phyloP scores from a whole-genome alignment of 2,888 invertebrate species.

The Tinea pellionella region DNA sequence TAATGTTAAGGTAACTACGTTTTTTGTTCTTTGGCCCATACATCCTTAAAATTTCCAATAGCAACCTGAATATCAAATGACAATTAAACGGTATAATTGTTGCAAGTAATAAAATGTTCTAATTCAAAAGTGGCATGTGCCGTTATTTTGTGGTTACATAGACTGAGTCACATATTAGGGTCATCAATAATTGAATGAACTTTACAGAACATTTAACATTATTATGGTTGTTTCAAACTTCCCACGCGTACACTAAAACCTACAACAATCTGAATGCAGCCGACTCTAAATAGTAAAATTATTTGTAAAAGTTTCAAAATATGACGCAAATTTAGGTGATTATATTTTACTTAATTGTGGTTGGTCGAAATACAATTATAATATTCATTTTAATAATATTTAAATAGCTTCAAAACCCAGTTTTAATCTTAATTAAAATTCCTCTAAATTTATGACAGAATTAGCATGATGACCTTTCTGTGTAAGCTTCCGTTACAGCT shows the following conservation, averaged over 20 bases:
- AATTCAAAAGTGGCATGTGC: background rate
- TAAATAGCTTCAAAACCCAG: too few species aligned
- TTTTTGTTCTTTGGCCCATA: background rate
- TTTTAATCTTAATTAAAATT: too few species aligned
- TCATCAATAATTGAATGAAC: background rate
- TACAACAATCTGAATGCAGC: too few species aligned
- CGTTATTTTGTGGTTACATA: background rate
- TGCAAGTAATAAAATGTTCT: background rate
- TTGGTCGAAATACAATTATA: too few species aligned
- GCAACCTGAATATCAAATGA: background rate
- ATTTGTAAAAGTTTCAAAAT: too few species aligned
- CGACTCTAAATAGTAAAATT: too few species aligned
- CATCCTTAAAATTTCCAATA: background rate
- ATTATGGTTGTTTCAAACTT: background rate
- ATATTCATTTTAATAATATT: too few species aligned
- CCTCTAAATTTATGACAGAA: too few species aligned
- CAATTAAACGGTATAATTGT: background rate
- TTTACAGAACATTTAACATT: background rate
- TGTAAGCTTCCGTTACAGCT: background rate
- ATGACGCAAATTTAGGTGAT: too few species aligned
- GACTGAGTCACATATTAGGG: background rate
- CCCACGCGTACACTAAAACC: too few species aligned
- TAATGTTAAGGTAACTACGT: background rate
- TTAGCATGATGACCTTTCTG: background rate
- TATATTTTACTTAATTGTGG: too few species aligned